These are phyloP conservation scores for Gopherus evgoodei DNA, from an alignment of 2,113 vertebrate species.

Conservation along the genomic window DNA sequence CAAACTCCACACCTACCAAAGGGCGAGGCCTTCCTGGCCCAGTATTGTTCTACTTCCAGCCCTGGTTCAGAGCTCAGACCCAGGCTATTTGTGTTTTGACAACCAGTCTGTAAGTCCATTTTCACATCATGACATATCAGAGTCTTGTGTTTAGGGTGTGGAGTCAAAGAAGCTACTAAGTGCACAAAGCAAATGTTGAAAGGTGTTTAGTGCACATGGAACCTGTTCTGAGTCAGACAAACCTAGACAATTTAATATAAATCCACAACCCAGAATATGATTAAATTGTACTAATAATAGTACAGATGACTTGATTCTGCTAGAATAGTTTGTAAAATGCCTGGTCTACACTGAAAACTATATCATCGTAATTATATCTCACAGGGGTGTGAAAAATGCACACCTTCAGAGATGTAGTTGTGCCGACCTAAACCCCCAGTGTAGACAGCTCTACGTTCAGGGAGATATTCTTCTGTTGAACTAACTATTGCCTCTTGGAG, in stretches of 20 bases:
- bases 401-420: no score
- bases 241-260: background rate
- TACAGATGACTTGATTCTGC: background rate
- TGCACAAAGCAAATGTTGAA: background rate
- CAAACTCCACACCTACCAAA: no score
- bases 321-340: rapidly evolving
- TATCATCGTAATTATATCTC: no score
- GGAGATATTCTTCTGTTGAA: no score
- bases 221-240: background rate
- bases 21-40: no score
- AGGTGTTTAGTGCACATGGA: background rate
- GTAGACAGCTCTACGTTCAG: no score
- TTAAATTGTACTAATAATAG: background rate
- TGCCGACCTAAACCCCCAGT: no score
- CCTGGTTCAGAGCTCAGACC: no score
- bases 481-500: no score
- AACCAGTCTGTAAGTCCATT: background rate
- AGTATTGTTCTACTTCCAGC: no score
- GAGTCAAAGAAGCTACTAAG: background rate
- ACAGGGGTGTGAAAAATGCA: no score
- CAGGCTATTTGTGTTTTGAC: background rate
- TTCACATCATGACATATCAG: background rate
- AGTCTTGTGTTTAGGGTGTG: background rate
- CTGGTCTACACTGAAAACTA: background rate
- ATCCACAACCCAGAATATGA: background rate